Evolutionary conservation across 2,888 invertebrate species (phyloP), one percentile per base, ranked within the genome.

Genomic region (Heliconius aoede): DNA sequence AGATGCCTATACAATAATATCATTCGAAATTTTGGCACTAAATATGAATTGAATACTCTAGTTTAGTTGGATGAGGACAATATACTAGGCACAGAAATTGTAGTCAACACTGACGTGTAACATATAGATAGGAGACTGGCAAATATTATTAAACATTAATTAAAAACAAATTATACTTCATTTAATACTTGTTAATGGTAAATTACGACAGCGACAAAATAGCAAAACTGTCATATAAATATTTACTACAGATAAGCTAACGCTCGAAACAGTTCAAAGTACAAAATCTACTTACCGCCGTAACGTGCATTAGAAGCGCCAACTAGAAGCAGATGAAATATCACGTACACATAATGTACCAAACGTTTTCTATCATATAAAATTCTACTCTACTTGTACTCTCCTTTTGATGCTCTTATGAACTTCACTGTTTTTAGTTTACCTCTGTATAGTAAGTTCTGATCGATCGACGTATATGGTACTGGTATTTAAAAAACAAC

Each of bases 11-110:
- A 69, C 30, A 61, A 51, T 18, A 69, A 51, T 60, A 62, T 76
- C 58, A 82, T 81, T 81, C 79, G 65, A 77, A 81, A 80, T 81
- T 80, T 64, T 69, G 76, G 81, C 78, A 82, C 81, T 62, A 74
- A 74, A 74, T 36, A 65, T 40, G 9, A 30, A 68, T 30, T 51
- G 13, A 69, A n/a, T 21, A 28, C 7, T 30, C 4, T n/a, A 51
- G 13, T 30, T 51, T 21, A 28, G 4, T 28, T 5, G 21, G 8
- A 4, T 55, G 30, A n/a, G 30, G 46, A 40, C 28, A 51, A 30
- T 68, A 24, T 68, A 51, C 5, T 55, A 30, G n/a, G 28, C 4
- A 69, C 69, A 55, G 32, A 32, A 30, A 55, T 30, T 3, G 21
- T n/a, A 55, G 21, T 24, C 30, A 18, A 55, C 7, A 32, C 13